Evolutionary conservation across 2,888 invertebrate genomes (phyloP).

Genomic region (Microchrysa polita): DNA sequence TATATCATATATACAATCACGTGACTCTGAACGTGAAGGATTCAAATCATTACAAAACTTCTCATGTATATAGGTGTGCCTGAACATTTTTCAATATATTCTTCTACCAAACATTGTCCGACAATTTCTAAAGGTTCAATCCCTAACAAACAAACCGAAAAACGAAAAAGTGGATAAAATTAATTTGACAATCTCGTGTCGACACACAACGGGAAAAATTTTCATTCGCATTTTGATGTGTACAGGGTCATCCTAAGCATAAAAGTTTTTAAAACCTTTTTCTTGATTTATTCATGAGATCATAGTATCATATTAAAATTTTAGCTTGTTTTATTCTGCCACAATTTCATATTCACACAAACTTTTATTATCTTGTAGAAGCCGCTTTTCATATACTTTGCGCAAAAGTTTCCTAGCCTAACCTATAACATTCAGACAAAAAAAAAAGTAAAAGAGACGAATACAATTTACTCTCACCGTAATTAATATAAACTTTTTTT

Average conservation of each 20-base stretch:
- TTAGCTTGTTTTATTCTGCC: not conserved
- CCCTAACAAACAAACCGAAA: not conserved
- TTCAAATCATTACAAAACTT: too few relatives aligned
- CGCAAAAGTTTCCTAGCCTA: not conserved
- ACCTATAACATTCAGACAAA: not conserved
- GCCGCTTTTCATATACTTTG: not conserved
- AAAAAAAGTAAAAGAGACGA: too few relatives aligned
- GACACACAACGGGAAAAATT: not conserved
- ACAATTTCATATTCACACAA: not conserved
- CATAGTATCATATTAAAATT: slow-evolving; percentile 30
- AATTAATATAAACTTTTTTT: slow-evolving; percentile 20
- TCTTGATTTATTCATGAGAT: slow-evolving; percentile 43
- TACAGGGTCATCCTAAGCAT: not conserved
- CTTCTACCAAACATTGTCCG: too few relatives aligned
- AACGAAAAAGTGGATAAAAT: not conserved
- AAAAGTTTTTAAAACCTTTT: slow-evolving; percentile 17
- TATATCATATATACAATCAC: too few relatives aligned
- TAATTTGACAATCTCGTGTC: not conserved
- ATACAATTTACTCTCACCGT: not conserved
- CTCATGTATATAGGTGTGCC: too few relatives aligned
- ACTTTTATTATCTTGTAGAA: not conserved
- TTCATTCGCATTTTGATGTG: slow-evolving; percentile 1
- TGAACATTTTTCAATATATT: too few relatives aligned
- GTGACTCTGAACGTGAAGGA: too few relatives aligned
- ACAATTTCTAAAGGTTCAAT: too few relatives aligned